Conservation (phyloP, 2,797 vertebrate genomes). For the Enteromius viviparus region DNA sequence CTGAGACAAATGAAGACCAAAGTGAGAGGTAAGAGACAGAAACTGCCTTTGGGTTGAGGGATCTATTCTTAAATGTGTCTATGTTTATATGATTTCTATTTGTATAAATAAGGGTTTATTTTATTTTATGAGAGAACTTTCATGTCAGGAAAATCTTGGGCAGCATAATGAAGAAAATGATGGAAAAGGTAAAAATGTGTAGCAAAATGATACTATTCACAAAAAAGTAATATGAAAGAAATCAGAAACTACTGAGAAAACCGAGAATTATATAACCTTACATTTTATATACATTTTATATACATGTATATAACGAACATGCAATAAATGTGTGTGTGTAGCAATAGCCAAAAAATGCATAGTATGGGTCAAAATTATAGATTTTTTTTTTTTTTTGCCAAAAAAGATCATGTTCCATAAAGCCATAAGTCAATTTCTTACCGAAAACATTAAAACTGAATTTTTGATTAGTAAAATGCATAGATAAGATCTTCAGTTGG, state of each 20-base stretch:
- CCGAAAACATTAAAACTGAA: too few relatives aligned
- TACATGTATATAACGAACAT: background rate
- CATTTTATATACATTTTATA: too few relatives aligned
- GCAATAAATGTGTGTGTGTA: too few relatives aligned
- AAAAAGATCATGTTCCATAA: too few relatives aligned
- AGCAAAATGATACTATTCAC: background rate
- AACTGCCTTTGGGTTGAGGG: background rate
- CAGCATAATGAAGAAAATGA: background rate
- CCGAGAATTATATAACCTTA: too few relatives aligned
- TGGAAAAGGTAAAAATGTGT: background rate
- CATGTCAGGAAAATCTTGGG: background rate
- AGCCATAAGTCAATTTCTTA: too few relatives aligned
- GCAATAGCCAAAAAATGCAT: too few relatives aligned
- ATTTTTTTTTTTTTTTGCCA: too few relatives aligned
- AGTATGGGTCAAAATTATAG: too few relatives aligned
- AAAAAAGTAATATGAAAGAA: background rate
- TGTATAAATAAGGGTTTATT: too few relatives aligned
- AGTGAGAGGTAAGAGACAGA: slow-evolving; percentile 2
- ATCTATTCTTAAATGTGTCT: background rate
- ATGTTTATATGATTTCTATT: background rate
- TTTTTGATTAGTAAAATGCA: too few relatives aligned
- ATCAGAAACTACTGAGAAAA: background rate
- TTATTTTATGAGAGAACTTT: background rate
- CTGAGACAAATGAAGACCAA: slow-evolving; percentile 65
- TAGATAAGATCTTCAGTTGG: too few relatives aligned